These are phyloP conservation scores for Drosophila varians DNA, from an alignment of 1,140 invertebrate genomes.

Conservation along the genomic window DNA sequence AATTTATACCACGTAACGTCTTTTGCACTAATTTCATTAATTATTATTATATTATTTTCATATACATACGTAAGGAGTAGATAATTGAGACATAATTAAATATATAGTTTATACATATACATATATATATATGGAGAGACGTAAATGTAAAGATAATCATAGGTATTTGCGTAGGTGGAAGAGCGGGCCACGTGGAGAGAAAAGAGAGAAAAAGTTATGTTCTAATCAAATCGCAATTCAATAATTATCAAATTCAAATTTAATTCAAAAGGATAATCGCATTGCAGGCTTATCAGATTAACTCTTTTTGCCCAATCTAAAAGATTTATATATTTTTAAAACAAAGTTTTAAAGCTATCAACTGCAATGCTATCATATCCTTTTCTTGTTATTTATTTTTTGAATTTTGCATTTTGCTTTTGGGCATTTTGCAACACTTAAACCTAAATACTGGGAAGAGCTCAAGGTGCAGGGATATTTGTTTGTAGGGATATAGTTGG, in stretches of 20 bases:
- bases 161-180: constrained; percentile 57
- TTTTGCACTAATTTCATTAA: constrained; percentile 68
- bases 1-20: constrained; percentile 82
- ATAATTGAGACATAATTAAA: constrained; percentile 36
- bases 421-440: constrained; percentile 46
- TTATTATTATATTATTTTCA: too few species aligned
- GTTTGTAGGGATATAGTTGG: not conserved
- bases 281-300: constrained; percentile 5
- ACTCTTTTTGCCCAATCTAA: not conserved
- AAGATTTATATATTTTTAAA: not conserved
- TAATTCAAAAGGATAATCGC: constrained; percentile 12
- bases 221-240: constrained; percentile 66
- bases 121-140: not conserved
- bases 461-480: constrained; percentile 27
- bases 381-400: constrained; percentile 9
- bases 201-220: constrained; percentile 79
- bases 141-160: constrained; percentile 9
- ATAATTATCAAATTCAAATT: constrained; percentile 33
- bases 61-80: constrained; percentile 21
- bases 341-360: not conserved
- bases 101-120: not conserved
- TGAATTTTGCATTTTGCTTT: constrained; percentile 32
- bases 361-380: constrained; percentile 20
- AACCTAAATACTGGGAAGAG: constrained; percentile 28
- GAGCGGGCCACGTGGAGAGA: constrained; percentile 74